phyloP scores from a whole-genome alignment of 2,888 invertebrate species.

The Fabriciana adippe region DNA sequence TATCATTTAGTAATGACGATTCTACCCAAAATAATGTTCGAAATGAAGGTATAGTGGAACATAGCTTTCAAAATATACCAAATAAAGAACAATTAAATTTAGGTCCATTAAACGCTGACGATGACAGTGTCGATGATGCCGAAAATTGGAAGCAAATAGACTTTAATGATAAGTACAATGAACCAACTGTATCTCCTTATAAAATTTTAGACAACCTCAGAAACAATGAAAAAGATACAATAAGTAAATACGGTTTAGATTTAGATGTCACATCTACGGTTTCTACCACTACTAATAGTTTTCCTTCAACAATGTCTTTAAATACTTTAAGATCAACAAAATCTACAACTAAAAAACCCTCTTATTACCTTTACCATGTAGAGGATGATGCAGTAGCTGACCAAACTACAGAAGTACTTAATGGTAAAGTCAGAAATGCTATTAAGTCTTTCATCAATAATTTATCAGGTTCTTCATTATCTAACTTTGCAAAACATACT shows the following conservation, averaged over 20 bases:
- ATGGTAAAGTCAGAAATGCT: conserved; percentile 66
- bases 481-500: conserved; percentile 50
- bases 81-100: conserved; percentile 28
- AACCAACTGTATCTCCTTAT: conserved; percentile 78
- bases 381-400: conserved; percentile 65
- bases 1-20: conserved; percentile 49
- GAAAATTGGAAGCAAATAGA: conserved; percentile 19
- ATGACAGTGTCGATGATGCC: background rate
- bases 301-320: conserved; percentile 44
- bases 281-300: conserved; percentile 43
- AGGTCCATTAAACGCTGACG: conserved; percentile 19
- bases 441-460: conserved; percentile 69
- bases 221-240: conserved; percentile 45
- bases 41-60: conserved; percentile 53
- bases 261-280: conserved; percentile 50
- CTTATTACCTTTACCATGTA: conserved; percentile 68
- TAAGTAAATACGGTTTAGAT: conserved; percentile 47
- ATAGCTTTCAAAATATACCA: conserved; percentile 49
- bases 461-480: conserved; percentile 46
- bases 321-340: conserved; percentile 48
- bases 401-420: conserved; percentile 72
- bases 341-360: conserved; percentile 50
- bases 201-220: conserved; percentile 48
- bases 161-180: conserved; percentile 45
- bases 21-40: conserved; percentile 58